Evolutionary conservation across 2,797 vertebrate genomes (phyloP).

Genomic region (Bovichtus diacanthus): DNA sequence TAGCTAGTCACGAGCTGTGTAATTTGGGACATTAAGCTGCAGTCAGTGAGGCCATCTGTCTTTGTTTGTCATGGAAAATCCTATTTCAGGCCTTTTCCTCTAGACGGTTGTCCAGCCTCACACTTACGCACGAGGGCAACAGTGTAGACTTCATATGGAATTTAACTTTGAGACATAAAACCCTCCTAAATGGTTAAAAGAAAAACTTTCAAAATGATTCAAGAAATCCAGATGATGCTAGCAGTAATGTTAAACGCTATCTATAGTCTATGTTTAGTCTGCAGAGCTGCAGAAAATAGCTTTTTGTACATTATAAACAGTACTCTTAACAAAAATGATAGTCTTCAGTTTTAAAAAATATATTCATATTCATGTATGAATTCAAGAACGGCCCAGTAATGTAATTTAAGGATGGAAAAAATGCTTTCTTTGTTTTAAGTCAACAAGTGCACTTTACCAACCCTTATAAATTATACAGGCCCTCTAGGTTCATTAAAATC

Average conservation of each 20-base stretch:
- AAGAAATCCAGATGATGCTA: not conserved
- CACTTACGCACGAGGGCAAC: not conserved
- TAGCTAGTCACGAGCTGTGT: conserved; percentile 35
- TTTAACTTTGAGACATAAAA: not conserved
- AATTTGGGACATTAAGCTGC: conserved; percentile 32
- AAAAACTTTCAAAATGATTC: not conserved
- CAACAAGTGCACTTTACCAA: not conserved
- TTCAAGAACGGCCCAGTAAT: not conserved
- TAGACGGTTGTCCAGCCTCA: not conserved
- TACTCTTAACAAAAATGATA: not conserved
- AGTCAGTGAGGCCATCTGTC: conserved; percentile 13
- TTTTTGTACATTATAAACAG: not conserved
- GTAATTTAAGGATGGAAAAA: not conserved
- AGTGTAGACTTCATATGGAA: not conserved
- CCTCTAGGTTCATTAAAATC: conserved; percentile 16
- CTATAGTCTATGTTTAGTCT: not conserved
- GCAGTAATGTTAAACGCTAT: not conserved
- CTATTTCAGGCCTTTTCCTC: conserved; percentile 26
- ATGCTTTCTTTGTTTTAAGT: conserved; percentile 8
- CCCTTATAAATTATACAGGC: conserved; percentile 5
- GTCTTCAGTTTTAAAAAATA: not conserved
- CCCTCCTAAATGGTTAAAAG: not conserved
- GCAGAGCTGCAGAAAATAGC: not conserved
- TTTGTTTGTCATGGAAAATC: conserved; percentile 33
- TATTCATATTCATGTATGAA: not conserved